Percentiles rank a stretch among this genome's conserved stretches.
phyloP scores from a whole-genome alignment of 2,888 invertebrate genomes.

The Archips crataeganus region DNA sequence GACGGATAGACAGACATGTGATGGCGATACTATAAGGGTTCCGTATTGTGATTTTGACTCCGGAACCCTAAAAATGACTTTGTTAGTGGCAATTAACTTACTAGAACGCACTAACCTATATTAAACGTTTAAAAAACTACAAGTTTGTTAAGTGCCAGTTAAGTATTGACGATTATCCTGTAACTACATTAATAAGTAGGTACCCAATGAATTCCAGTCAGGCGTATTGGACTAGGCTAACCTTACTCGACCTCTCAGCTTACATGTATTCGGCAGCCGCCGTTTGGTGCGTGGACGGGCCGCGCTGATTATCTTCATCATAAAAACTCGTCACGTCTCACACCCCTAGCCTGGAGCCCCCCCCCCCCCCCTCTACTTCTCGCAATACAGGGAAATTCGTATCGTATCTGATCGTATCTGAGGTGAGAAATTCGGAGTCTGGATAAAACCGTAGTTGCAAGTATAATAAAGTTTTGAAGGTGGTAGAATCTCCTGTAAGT shows the following conservation, averaged over 20 bases:
- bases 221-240: slow-evolving; percentile 28
- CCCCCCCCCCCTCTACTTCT: slow-evolving; percentile 52
- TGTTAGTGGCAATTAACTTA: no score
- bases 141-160: not conserved
- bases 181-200: not conserved
- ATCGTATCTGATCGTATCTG: slow-evolving; percentile 25
- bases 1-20: no score
- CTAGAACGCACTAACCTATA: no score
- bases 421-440: slow-evolving; percentile 22
- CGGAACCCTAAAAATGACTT: no score
- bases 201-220: slow-evolving; percentile 26
- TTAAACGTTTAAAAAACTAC: no score
- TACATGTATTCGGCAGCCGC: slow-evolving; percentile 58
- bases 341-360: slow-evolving; percentile 53
- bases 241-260: slow-evolving; percentile 36
- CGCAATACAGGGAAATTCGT: slow-evolving; percentile 51
- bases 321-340: slow-evolving; percentile 73
- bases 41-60: no score
- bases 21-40: no score
- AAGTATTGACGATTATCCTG: not conserved
- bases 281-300: slow-evolving; percentile 57
- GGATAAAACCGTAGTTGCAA: not conserved
- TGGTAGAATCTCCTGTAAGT: no score
- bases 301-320: slow-evolving; percentile 75
- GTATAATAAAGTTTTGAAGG: not conserved